Conservation (phyloP, 2,797 vertebrate species). For the Sebastes taczanowskii region DNA sequence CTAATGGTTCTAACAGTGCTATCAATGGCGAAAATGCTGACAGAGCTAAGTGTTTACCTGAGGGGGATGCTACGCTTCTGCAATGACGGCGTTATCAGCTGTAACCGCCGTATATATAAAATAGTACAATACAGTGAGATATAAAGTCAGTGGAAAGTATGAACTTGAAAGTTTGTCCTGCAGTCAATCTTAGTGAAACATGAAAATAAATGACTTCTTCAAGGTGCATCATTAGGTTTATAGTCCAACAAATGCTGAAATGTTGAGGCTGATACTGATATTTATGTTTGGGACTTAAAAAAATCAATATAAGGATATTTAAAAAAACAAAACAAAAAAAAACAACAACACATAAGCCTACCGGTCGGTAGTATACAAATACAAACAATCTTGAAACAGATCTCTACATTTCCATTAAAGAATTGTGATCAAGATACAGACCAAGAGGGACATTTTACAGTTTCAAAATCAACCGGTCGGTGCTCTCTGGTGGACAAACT, state of each 20-base stretch:
- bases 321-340: too few species aligned
- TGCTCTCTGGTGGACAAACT: not conserved
- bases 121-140: too few species aligned
- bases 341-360: too few species aligned
- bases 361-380: not conserved
- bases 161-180: not conserved
- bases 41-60: too few species aligned
- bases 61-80: too few species aligned
- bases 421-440: not conserved
- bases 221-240: not conserved
- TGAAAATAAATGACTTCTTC: not conserved
- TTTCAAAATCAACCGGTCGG: not conserved
- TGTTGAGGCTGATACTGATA: not conserved
- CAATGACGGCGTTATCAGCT: too few species aligned
- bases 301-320: not conserved
- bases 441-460: not conserved
- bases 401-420: too few species aligned
- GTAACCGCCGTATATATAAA: too few species aligned
- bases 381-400: not conserved
- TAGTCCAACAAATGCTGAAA: not conserved
- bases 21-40: too few species aligned
- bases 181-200: not conserved
- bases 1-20: too few species aligned
- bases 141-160: too few species aligned
- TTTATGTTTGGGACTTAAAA: not conserved